Percentiles rank a stretch among this genome's conserved stretches.
Conservation (phyloP, 1,140 invertebrate genomes). For the Drosophila fuyamai region DNA sequence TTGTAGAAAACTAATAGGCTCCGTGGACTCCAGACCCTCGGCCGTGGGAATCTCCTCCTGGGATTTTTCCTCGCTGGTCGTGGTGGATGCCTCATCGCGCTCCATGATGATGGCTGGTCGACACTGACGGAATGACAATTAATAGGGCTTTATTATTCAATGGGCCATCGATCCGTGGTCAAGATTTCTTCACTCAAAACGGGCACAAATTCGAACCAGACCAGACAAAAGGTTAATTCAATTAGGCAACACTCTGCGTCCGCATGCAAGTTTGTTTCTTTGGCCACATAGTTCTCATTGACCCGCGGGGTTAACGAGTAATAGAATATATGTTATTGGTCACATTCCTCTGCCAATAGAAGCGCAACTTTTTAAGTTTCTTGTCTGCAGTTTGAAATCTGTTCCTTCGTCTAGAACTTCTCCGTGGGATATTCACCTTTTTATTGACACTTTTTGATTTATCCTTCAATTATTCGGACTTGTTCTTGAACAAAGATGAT, state of each 20-base stretch:
- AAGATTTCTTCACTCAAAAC: constrained; percentile 32
- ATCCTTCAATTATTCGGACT: constrained; percentile 33
- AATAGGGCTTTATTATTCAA: constrained; percentile 39
- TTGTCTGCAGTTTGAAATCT: background rate
- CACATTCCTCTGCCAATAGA: constrained; percentile 27
- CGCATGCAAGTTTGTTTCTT: constrained; percentile 54
- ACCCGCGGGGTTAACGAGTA: constrained; percentile 69
- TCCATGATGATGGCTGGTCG: constrained; percentile 55
- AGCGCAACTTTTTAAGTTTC: background rate
- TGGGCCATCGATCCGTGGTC: constrained; percentile 52
- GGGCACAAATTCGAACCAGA: constrained; percentile 21
- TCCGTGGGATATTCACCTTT: constrained; percentile 24
- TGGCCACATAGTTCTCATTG: constrained; percentile 51
- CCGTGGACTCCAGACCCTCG: constrained; percentile 62
- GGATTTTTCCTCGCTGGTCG: constrained; percentile 61
- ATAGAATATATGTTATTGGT: constrained; percentile 41
- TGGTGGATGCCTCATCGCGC: constrained; percentile 67
- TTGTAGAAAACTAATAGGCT: constrained; percentile 65
- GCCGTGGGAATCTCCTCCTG: constrained; percentile 57
- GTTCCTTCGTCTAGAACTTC: background rate
- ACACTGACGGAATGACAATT: constrained; percentile 33
- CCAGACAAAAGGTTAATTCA: constrained; percentile 80
- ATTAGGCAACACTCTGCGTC: constrained; percentile 54
- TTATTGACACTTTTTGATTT: constrained; percentile 3
- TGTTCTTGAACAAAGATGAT: background rate